These are phyloP conservation scores for Drosophila kambysellisi DNA, from an alignment of 2,888 invertebrate species.

Conservation along the genomic window DNA sequence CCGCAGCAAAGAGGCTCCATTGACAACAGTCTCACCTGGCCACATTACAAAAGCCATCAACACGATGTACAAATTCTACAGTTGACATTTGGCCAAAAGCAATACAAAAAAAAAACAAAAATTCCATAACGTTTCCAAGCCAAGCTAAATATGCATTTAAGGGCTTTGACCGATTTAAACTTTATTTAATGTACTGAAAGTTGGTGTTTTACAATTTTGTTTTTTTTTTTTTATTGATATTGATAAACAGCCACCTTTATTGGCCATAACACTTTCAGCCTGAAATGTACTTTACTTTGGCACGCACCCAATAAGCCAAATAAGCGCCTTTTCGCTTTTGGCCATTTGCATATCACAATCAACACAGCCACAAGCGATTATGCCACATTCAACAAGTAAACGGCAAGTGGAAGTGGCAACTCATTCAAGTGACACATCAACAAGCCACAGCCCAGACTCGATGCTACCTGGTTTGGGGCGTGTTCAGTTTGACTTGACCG, in stretches of 20 bases:
- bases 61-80: not conserved
- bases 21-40: not conserved
- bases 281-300: not conserved
- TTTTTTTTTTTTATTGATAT: too few relatives aligned
- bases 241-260: not conserved
- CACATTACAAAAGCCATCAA: not conserved
- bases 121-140: not conserved
- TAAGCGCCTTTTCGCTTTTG: slow-evolving; percentile 6
- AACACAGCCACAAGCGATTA: slow-evolving; percentile 17
- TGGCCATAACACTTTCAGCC: not conserved
- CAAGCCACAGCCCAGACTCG: not conserved
- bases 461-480: slow-evolving; percentile 19
- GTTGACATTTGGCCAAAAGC: not conserved
- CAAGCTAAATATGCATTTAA: not conserved
- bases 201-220: not conserved
- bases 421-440: slow-evolving; percentile 51
- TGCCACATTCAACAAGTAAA: slow-evolving; percentile 18
- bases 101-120: too few relatives aligned
- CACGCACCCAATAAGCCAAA: slow-evolving; percentile 6
- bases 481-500: slow-evolving; percentile 53
- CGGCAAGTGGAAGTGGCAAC: slow-evolving; percentile 28
- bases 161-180: not conserved
- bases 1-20: not conserved
- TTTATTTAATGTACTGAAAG: not conserved
- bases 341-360: slow-evolving; percentile 36